These are phyloP conservation scores for Hipposideros armiger DNA, from an alignment of 2,113 vertebrate genomes.

Conservation along the genomic window DNA sequence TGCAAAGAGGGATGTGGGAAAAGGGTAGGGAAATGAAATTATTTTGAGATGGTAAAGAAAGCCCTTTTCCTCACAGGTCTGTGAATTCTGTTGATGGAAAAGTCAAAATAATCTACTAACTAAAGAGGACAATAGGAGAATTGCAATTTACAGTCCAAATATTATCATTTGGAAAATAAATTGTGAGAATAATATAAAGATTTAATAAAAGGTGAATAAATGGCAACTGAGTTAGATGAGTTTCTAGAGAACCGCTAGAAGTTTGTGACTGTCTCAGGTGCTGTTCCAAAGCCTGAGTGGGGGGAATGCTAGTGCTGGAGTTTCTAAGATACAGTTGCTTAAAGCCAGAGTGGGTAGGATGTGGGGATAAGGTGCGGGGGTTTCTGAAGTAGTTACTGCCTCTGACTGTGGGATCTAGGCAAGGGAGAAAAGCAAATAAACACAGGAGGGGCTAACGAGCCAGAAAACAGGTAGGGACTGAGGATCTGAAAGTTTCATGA, in stretches of 20 bases:
- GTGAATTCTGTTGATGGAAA: not conserved
- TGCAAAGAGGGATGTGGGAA: not conserved
- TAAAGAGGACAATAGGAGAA: not conserved
- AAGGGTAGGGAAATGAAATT: not conserved
- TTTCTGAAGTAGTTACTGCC: not conserved
- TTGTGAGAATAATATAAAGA: not conserved
- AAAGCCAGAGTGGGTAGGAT: not conserved
- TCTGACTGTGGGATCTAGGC: rapidly evolving
- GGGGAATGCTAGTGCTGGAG: rapidly evolving
- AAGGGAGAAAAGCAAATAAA: not conserved
- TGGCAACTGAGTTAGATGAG: not conserved
- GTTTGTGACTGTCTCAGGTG: not conserved
- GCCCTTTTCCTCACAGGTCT: not conserved
- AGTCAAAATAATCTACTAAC: not conserved
- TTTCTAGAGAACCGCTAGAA: not conserved
- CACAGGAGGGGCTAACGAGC: not conserved
- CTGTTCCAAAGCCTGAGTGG: not conserved
- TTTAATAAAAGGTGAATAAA: not conserved
- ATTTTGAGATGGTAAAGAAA: not conserved
- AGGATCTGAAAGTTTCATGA: not conserved
- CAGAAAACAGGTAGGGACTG: rapidly evolving
- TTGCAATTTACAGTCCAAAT: not conserved
- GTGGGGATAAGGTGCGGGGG: not conserved
- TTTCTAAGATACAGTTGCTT: not conserved
- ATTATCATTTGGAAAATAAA: not conserved